phyloP scores from a whole-genome alignment of 1,140 invertebrate genomes.

The Brachionus manjavacas region DNA sequence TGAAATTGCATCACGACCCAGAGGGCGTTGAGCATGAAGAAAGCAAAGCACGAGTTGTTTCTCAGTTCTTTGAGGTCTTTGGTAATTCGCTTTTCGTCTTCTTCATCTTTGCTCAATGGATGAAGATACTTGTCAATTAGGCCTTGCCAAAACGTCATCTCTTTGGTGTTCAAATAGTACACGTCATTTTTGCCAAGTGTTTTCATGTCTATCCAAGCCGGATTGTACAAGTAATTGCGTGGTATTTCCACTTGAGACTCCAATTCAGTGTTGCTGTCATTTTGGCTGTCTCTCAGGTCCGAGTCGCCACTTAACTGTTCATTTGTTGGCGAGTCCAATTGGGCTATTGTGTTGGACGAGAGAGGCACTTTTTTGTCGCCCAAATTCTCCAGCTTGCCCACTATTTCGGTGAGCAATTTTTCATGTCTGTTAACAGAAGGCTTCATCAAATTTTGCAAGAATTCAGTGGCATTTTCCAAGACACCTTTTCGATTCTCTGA shows the following conservation, averaged over 20 bases:
- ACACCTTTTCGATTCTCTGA: background rate
- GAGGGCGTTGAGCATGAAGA: constrained; percentile 94
- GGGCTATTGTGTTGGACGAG: background rate
- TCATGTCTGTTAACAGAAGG: constrained; percentile 15
- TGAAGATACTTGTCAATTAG: constrained; percentile 85
- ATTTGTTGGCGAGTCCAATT: background rate
- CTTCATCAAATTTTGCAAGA: constrained; percentile 23
- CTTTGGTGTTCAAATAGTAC: constrained; percentile 63
- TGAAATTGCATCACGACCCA: constrained; percentile 93
- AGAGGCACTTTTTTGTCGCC: background rate
- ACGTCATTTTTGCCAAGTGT: constrained; percentile 59
- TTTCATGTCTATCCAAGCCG: constrained; percentile 85
- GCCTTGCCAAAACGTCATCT: constrained; percentile 87
- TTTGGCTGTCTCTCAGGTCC: background rate
- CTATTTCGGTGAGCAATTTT: background rate
- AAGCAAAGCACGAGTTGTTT: constrained; percentile 86
- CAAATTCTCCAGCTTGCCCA: background rate
- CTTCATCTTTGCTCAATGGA: constrained; percentile 84
- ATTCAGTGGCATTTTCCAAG: constrained; percentile 1
- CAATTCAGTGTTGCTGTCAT: background rate
- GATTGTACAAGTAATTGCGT: constrained; percentile 71
- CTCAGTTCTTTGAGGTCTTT: constrained; percentile 82
- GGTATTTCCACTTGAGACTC: background rate
- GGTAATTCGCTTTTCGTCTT: constrained; percentile 73
- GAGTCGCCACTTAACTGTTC: background rate